Base-by-base conservation (phyloP, 2,888 invertebrate species). In the Gymnocheta viridis region DNA sequence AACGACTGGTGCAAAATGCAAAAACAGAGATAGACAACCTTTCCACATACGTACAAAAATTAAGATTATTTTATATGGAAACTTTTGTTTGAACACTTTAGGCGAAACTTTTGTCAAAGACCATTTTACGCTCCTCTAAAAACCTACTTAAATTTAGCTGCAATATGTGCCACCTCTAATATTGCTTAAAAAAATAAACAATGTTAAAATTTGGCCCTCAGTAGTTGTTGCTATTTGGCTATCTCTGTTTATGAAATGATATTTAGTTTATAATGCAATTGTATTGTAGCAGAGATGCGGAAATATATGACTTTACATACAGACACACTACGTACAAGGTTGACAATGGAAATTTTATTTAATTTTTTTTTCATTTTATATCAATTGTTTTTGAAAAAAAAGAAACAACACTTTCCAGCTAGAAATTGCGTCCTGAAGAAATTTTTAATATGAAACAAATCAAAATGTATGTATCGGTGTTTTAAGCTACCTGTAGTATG, bases 261-360 rank as follows among this genome's bases (percentile, higher is more conserved):
- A 72, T 58, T 62, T 49, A 66, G 35, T 80, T 66, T 49, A 60
- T 29, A 80, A 38, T 73, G 64, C 44, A 66, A 41, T 58, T 79
- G 49, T 69, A 56, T 70, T 76, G 54, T 35, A 64, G 35, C 35
- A 69, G 67, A 76, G 74, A 76, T 76, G 74, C 81, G 81, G 81
- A 82, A 82, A 76, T 70, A 69, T 17, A 56, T 56, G 44, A 74
- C 27, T 80, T 80, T 79, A 72, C 56, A 56, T 47, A 54, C 2
- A 29, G 7, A 29, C n/a, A 56, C 27, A 44, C 12, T 44, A 58
- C 47, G 38, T 67, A 64, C 79, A 66, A 80, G 80, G 80, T 80
- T 80, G 80, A 80, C 72, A 80, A 80, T 80, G 80, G 56, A 80
- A 73, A 72, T 64, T 49, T 79, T 41, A 27, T 69, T 69, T 79